Conservation (phyloP, 2,888 invertebrate genomes). For the Plagodis dolabraria region DNA sequence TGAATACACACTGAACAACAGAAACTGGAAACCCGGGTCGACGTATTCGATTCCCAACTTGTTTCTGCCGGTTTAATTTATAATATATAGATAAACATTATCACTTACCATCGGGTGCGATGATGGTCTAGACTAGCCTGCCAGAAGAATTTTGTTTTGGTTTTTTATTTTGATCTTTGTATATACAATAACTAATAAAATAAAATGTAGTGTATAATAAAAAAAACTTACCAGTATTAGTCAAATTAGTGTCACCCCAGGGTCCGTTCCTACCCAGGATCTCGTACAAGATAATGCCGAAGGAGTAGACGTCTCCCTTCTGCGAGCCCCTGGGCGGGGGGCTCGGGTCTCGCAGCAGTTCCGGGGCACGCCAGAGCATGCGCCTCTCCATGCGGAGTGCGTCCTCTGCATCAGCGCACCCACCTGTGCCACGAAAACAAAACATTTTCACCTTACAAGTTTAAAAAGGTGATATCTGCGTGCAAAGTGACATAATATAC, state of each 20-base stretch:
- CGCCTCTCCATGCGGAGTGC: conserved; percentile 77
- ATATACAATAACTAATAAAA: background rate
- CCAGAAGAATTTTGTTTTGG: too few species aligned
- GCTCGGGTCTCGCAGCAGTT: conserved; percentile 86
- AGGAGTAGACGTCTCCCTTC: conserved; percentile 93
- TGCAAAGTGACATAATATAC: too few species aligned
- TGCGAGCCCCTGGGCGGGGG: conserved; percentile 89
- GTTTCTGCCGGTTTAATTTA: too few species aligned
- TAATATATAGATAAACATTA: too few species aligned
- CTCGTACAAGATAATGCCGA: conserved; percentile 93
- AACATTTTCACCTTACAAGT: background rate
- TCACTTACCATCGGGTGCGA: too few species aligned
- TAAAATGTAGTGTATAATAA: background rate
- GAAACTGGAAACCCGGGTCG: too few species aligned
- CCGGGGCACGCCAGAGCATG: conserved; percentile 90
- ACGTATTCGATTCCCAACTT: too few species aligned
- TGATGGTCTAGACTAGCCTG: too few species aligned
- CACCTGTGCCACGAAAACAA: conserved; percentile 55
- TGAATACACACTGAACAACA: too few species aligned
- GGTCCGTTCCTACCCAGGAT: conserved; percentile 92
- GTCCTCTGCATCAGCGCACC: conserved; percentile 87
- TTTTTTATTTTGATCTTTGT: too few species aligned
- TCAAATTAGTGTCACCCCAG: conserved; percentile 89
- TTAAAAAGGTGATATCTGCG: too few species aligned
- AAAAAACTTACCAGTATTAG: conserved; percentile 82